Base-by-base conservation (phyloP, 2,888 invertebrate species). In the Autographa gamma region DNA sequence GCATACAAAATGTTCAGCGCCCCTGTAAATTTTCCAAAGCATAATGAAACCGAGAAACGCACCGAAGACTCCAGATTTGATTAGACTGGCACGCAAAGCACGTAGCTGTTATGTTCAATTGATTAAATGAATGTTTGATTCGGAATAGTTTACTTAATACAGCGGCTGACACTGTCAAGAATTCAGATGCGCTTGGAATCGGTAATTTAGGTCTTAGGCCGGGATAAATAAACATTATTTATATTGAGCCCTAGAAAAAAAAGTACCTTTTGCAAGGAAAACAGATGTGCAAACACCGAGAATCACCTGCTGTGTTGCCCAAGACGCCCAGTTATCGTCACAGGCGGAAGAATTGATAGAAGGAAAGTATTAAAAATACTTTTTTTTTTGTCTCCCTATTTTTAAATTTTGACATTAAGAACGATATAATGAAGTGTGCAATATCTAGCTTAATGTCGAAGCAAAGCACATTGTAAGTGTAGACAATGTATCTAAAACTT, bases 41-140 rank as follows among this genome's bases (percentile, higher is more conserved):
- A 70, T 72, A 82, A 80, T 73, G 74, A 74, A 74, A 74, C 69
- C 67, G 60, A 65, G 88, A 87, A 88, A 87, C 83, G 79, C 83
- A 76, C 81, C 81, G 87, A 91, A 88, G 83, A 87, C 79, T 83
- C 78, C 84, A 86, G 90, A 91, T 91, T 92, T 91, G 90, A 92
- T 91, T 90, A 92, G 88, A 85, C 80, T 77, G 83, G 88, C 82
- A 89, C 85, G 86, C 89, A 72, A 83, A 84, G 85, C 91, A 92
- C 91, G 91, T 90, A 88, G 83, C 85, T 86, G 87, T 91, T 91
- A 91, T 91, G 88, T 89, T 89, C 90, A 89, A 91, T 90, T 89
- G 88, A 91, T 91, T 91, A 90, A 90, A 92, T 89, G 88, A 90
- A 90, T 90, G 86, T 86, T 89, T 86, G 88, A 88, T 86, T 86